These are phyloP conservation scores for Tachyglossus aculeatus DNA, from an alignment of 2,797 vertebrate species.

Conservation along the genomic window DNA sequence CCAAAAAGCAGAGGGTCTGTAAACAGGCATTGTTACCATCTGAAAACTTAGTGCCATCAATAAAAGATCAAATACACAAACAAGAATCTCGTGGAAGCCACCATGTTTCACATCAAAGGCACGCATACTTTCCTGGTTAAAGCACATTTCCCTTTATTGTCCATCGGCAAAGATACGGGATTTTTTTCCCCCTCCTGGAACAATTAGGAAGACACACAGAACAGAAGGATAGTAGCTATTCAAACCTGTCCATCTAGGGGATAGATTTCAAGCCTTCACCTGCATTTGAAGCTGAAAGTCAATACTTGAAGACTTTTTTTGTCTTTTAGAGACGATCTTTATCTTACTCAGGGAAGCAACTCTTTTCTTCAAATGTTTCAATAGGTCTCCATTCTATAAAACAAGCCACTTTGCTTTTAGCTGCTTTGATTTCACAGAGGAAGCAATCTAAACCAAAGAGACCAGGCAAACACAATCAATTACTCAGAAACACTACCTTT, in stretches of 20 bases:
- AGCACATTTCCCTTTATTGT: constrained; percentile 13
- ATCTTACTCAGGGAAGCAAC: constrained; percentile 61
- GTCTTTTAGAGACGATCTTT: constrained; percentile 63
- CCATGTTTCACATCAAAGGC: constrained; percentile 51
- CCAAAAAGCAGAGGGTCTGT: constrained; percentile 36
- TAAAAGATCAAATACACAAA: constrained; percentile 65
- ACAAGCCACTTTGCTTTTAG: constrained; percentile 49
- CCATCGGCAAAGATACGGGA: constrained; percentile 30
- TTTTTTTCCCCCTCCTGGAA: constrained; percentile 36
- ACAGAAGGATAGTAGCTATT: constrained; percentile 46
- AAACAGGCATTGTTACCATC: constrained; percentile 52
- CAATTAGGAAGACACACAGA: constrained; percentile 48
- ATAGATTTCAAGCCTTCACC: constrained; percentile 4
- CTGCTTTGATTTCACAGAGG: constrained; percentile 56
- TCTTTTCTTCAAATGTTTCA: constrained; percentile 54
- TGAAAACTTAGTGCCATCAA: constrained; percentile 45
- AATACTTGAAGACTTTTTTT: constrained; percentile 44
- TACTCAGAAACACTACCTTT: neutral
- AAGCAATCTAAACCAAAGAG: constrained; percentile 53
- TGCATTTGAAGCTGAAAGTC: constrained; percentile 29
- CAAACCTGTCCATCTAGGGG: constrained; percentile 46
- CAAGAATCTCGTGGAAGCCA: constrained; percentile 36
- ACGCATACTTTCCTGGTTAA: constrained; percentile 17
- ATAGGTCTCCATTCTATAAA: constrained; percentile 51
- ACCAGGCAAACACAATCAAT: constrained; percentile 9